Conservation (phyloP, 2,888 invertebrate species). For the Acronicta leporina region DNA sequence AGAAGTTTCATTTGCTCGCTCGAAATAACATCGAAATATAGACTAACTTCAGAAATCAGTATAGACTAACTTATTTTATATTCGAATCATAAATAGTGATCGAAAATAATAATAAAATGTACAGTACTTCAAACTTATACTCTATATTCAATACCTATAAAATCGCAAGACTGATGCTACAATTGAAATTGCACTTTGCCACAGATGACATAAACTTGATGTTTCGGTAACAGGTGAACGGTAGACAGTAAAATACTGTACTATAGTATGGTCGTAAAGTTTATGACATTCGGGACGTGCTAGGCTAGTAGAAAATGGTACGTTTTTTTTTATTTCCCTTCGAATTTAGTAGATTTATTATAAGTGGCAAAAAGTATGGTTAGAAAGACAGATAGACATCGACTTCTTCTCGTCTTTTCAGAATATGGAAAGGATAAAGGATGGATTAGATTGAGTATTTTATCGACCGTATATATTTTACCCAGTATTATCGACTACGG, state of each 20-base stretch:
- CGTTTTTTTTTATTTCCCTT: slow-evolving; percentile 24
- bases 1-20: no score
- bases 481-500: no score
- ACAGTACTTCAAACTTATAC: slow-evolving; percentile 29
- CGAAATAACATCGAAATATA: no score
- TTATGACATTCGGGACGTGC: slow-evolving; percentile 54
- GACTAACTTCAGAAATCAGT: no score
- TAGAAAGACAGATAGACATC: no score
- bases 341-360: slow-evolving; percentile 16
- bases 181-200: slow-evolving; percentile 61
- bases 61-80: no score
- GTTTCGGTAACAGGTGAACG: slow-evolving; percentile 56
- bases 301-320: slow-evolving; percentile 17
- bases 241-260: slow-evolving; percentile 58
- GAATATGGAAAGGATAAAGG: no score
- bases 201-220: slow-evolving; percentile 60
- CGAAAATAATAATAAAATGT: slow-evolving; percentile 41
- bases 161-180: slow-evolving; percentile 26
- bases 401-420: no score
- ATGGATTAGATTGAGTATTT: no score
- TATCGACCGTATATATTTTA: no score
- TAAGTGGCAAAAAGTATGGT: no score
- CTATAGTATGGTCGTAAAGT: slow-evolving; percentile 63
- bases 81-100: not conserved
- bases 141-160: slow-evolving; percentile 40